Evolutionary conservation across 1,140 invertebrate genomes (phyloP), one percentile per base, ranked within the genome.

Genomic region (Drosophila punjabiensis): DNA sequence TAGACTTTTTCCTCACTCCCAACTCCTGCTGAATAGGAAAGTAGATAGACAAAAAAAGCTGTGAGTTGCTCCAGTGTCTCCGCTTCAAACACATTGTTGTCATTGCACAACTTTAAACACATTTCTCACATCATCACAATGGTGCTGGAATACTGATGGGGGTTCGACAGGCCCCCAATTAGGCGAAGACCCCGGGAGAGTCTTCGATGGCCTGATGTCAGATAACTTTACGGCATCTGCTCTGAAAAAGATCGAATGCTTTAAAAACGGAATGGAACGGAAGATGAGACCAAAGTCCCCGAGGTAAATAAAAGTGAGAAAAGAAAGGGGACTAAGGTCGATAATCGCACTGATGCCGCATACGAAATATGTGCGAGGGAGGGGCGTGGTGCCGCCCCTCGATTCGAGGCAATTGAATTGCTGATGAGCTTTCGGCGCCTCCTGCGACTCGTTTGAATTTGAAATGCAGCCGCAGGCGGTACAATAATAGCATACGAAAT

Each of bases 401-500:
- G 18, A n/a, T 48, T 45, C 41, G 20, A 56, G 87, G 67, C 86
- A 90, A 89, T 89, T 82, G 86, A 89, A 90, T 90, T 89, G 79
- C 68, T 90, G 86, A 89, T 90, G 86, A 89, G 86, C 74, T 89
- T 65, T 67, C 82, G 68, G 81, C 81, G 80, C 63, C 77, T 80
- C 70, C 61, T 80, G 77, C 37, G 64, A 68, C 79, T 81, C 73
- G 64, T 77, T 86, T 89, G 85, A 89, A 89, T 90, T 81, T 85
- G 28, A 81, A 90, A 89, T 85, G 85, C 85, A 89, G 74, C 78
- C 81, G 63, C 67, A 75, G 81, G 81, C 81, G 60, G 66, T 73
- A 88, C 86, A 90, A 88, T 90, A 88, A 88, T 73, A 77, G 83
- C 83, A 87, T 87, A 87, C 83, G 56, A 74, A 74, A 83, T 87